Evolutionary conservation across 2,797 vertebrate genomes (phyloP).

Genomic region (Buphagus erythrorhynchus): DNA sequence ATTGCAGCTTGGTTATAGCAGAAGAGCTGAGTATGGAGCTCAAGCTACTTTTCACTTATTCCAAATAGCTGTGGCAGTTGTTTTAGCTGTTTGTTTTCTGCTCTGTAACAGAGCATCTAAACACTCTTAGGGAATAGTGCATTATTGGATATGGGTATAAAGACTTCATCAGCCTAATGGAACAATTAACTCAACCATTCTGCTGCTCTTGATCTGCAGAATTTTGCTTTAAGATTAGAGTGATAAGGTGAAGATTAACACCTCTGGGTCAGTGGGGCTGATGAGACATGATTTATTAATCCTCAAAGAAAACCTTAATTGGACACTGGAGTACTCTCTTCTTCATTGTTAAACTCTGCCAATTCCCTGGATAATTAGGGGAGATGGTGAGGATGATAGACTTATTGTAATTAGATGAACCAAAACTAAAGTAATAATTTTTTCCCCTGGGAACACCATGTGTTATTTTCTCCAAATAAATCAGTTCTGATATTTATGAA

Average conservation of each 20-base stretch:
- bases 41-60: background rate
- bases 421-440: conserved; percentile 63
- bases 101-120: background rate
- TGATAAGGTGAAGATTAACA: conserved; percentile 75
- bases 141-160: conserved; percentile 14
- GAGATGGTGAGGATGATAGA: conserved; percentile 65
- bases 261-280: conserved; percentile 60
- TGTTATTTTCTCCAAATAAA: conserved; percentile 53
- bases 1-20: background rate
- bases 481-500: conserved; percentile 24
- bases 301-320: conserved; percentile 78
- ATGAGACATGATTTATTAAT: conserved; percentile 78
- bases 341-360: conserved; percentile 72
- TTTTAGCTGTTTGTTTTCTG: conserved; percentile 6
- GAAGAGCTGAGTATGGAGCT: background rate
- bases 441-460: conserved; percentile 12
- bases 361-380: conserved; percentile 58
- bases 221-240: conserved; percentile 70
- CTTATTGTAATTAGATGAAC: conserved; percentile 69
- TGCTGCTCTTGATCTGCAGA: conserved; percentile 68
- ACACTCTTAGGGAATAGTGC: background rate
- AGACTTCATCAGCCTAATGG: conserved; percentile 59
- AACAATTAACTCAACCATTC: conserved; percentile 70
- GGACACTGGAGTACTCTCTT: conserved; percentile 62
- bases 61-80: background rate